phyloP scores from a whole-genome alignment of 2,113 vertebrate genomes.

The Pseudorhombus dupliciocellatus region DNA sequence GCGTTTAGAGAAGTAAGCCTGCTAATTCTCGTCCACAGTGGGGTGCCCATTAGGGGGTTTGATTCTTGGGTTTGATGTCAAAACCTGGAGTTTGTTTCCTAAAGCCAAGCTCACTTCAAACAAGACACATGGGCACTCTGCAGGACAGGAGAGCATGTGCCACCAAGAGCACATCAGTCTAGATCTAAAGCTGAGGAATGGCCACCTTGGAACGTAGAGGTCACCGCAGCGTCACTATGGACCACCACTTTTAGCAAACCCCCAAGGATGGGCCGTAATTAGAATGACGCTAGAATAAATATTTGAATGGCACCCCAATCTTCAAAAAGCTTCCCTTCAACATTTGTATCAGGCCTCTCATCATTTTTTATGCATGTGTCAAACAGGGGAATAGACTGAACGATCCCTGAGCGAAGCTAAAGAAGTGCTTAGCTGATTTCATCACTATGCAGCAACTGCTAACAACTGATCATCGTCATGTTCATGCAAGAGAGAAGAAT shows the following conservation, averaged over 20 bases:
- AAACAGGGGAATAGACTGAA: constrained; percentile 31
- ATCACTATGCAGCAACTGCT: constrained; percentile 18
- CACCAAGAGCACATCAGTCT: constrained; percentile 60
- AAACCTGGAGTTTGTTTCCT: constrained; percentile 78
- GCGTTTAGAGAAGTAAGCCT: constrained; percentile 77
- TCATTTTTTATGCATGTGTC: constrained; percentile 49
- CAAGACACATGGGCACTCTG: constrained; percentile 64
- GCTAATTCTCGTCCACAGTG: constrained; percentile 77
- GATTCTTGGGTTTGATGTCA: constrained; percentile 77
- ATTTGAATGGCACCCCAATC: constrained; percentile 31
- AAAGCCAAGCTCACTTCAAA: constrained; percentile 77
- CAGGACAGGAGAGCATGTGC: constrained; percentile 62
- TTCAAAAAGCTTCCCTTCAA: constrained; percentile 40
- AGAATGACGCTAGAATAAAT: constrained; percentile 27
- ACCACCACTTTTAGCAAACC: constrained; percentile 34
- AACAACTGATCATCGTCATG: constrained; percentile 33
- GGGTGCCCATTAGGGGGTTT: constrained; percentile 78
- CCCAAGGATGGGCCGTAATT: constrained; percentile 36
- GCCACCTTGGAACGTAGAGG: constrained; percentile 6
- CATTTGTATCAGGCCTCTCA: constrained; percentile 47
- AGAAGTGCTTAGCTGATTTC: constrained; percentile 49
- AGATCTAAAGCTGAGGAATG: constrained; percentile 37
- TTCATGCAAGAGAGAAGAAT: constrained; percentile 21
- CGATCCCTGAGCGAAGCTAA: constrained; percentile 37
- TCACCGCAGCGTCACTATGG: background rate